Evolutionary conservation across 2,888 invertebrate species (phyloP), one percentile per base, ranked within the genome.

Genomic region (Drosophila melanosoma): DNA sequence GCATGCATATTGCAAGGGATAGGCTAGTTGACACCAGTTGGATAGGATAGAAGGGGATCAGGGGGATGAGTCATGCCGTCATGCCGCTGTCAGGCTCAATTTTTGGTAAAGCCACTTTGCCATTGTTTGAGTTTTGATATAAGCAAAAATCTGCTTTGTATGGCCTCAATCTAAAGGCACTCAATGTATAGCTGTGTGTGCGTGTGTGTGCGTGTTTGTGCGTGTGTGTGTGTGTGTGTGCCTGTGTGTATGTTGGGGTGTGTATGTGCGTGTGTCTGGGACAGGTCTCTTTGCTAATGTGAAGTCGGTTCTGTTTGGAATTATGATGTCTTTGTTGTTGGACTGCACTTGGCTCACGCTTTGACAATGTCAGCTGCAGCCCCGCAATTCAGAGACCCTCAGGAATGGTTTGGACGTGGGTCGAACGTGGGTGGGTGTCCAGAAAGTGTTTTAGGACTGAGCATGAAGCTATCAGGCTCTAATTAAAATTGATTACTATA

Each of bases 401-500:
- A 54, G 63, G 33, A 57, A 32, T 59, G 48, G 62, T n/a, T 61
- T 23, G 32, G 32, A n/a, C 35, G 29, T 57, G 52, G 32, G n/a
- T 36, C 38, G 26, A 8, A 26, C 26, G 5, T 49, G 56, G 26
- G 12, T 29, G 10, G 26, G 6, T 35, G 7, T n/a, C 2, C 15
- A 10, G 10, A 26, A 26, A 59, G 12, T 49, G 53, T 36, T 35
- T 32, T 17, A 38, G 45, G 11, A 26, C 51, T 17, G 53, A 23
- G 59, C 67, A 56, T 67, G 33, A 56, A 68, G 68, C 69, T 68
- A 83, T 69, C 64, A 56, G 61, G 67, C 75, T 76, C 89, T 86
- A 87, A 87, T 87, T 87, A 90, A 86, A 87, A 87, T 87, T 90
- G 90, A 87, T 90, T 90, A 89, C 87, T 74, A 83, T 86, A 90